phyloP scores from a whole-genome alignment of 1,140 invertebrate species.

The Monomorium pharaonis region DNA sequence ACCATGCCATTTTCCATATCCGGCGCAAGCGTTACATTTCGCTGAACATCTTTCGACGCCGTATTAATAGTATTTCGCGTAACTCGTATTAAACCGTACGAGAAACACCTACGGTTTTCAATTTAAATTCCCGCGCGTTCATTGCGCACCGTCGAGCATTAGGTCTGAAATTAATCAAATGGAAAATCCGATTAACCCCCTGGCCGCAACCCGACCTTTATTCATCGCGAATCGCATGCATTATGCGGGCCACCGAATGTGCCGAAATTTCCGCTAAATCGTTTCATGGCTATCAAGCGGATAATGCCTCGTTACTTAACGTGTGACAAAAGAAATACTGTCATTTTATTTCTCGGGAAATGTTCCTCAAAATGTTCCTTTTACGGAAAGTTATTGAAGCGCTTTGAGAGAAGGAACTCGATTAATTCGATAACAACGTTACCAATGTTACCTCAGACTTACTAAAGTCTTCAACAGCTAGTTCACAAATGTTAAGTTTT shows the following conservation, averaged over 20 bases:
- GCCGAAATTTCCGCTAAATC: slow-evolving; percentile 35
- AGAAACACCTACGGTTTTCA: slow-evolving; percentile 23
- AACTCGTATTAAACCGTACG: slow-evolving; percentile 26
- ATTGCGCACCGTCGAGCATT: not conserved
- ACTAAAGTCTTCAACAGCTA: not conserved
- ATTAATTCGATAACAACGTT: not conserved
- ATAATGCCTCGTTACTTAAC: not conserved
- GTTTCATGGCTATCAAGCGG: not conserved
- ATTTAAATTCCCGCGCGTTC: slow-evolving; percentile 16
- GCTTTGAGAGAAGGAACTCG: not conserved
- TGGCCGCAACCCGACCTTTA: slow-evolving; percentile 28
- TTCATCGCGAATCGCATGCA: slow-evolving; percentile 16
- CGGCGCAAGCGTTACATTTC: not conserved
- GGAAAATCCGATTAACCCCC: slow-evolving; percentile 49
- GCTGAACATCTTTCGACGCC: not conserved
- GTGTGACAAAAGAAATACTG: not conserved
- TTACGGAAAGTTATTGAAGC: too few species aligned
- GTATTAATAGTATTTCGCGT: slow-evolving; percentile 6
- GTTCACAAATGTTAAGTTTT: not conserved
- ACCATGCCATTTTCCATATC: not conserved
- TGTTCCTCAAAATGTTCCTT: not conserved
- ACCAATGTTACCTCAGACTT: not conserved
- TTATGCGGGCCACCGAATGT: not conserved
- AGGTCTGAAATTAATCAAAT: slow-evolving; percentile 44
- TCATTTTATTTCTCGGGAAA: not conserved